Evolutionary conservation across 2,888 invertebrate genomes (phyloP), one percentile per base, ranked within the genome.

Genomic region (Polyommatus iphigenia): DNA sequence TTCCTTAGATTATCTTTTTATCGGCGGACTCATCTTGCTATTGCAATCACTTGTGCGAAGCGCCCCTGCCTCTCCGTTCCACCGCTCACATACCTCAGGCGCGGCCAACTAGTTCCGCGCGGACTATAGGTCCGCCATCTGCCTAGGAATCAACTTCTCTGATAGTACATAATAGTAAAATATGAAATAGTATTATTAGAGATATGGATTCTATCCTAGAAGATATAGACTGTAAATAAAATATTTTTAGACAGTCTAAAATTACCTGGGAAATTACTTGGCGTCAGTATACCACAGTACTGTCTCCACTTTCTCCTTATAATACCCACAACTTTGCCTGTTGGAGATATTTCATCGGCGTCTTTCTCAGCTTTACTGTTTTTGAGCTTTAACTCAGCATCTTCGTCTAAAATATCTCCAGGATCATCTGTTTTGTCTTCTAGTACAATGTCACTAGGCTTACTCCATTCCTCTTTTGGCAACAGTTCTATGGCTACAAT

Each of bases 281-380:
- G 96, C 88, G 98, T 96, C 78, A 99, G 90, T 83, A 99, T 98
- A 18, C 99, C 99, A 91, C 99, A 99, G 90, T 99, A 99, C 87
- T 99, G 99, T 67, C 99, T 95, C 99, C 99, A 99, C 87, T 99
- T 99, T 78, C 99, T 95, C 81, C 98, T 96, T 79, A 99, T 97
- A 81, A 99, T 98, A 1, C 99, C 99, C n/a, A 99, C 98, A 78
- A 94, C 93, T 83, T 90, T 91, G 0, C 94, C 94, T 0, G 94
- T 94, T 0, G 93, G 94, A 0, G 91, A 91, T 6, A 93, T 87
- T 72, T 95, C 92, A 83, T 95, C 89, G 76, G 90, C 87, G 76
- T 83, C 82, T 50, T 83, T 84, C 41, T 84, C 85, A 0, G 80
- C 84, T 46, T 87, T 84, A 15, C 89, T 83, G 3, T 86, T 87